Percentiles rank a stretch among this genome's conserved stretches.
Evolutionary conservation across 2,113 vertebrate genomes (phyloP).

Genomic region (Gallinago paraguaiae): DNA sequence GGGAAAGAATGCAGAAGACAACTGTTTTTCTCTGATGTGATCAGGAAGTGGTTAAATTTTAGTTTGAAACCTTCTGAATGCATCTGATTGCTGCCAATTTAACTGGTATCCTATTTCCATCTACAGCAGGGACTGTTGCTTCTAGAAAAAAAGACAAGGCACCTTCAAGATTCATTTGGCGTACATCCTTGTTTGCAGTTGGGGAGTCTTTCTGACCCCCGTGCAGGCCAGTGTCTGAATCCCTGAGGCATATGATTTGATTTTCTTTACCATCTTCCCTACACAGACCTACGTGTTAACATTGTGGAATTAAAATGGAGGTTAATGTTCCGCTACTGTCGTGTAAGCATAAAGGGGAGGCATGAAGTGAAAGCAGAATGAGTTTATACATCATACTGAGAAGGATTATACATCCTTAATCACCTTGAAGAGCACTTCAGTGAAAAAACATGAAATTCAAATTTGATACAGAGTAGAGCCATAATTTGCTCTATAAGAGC

Average conservation of each 20-base stretch:
- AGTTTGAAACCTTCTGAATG: neutral
- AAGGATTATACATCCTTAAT: conserved; percentile 24
- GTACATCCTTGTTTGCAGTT: neutral
- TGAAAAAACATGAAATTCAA: conserved; percentile 44
- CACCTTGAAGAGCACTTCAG: conserved; percentile 33
- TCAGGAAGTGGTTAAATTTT: neutral
- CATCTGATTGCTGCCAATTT: neutral
- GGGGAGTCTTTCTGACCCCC: neutral
- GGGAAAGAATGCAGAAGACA: neutral
- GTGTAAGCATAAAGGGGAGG: neutral
- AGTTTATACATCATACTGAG: neutral
- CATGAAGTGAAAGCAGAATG: conserved; percentile 36
- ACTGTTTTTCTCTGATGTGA: neutral
- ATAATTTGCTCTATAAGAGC: neutral
- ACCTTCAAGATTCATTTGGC: neutral
- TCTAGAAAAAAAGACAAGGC: neutral
- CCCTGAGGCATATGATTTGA: neutral
- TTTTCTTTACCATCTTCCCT: conserved; percentile 4
- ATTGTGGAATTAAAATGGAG: conserved; percentile 11
- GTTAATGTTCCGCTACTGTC: neutral
- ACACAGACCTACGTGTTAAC: neutral
- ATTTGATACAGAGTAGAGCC: neutral
- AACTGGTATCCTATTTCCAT: neutral
- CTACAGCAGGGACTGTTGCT: neutral
- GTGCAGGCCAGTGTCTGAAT: neutral